Percentiles rank a stretch among this genome's conserved stretches.
These are phyloP conservation scores for Scolanthus callimorphus DNA, from an alignment of 92 coral and sea anemone species.

Conservation along the genomic window DNA sequence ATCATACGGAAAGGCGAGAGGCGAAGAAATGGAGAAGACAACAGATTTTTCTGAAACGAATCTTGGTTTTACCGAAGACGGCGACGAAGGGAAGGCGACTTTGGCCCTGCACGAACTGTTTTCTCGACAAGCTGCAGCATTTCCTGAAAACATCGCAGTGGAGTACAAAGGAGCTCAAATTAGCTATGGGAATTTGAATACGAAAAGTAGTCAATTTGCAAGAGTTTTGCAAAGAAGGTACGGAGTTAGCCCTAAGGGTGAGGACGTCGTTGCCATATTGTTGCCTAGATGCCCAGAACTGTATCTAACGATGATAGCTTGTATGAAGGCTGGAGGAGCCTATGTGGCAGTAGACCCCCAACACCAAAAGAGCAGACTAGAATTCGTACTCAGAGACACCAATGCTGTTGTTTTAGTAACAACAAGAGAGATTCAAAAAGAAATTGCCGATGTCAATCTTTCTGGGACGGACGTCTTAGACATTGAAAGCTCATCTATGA, in stretches of 20 bases:
- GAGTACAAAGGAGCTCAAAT: background rate
- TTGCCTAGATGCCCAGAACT: background rate
- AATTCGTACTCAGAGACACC: constrained; percentile 6
- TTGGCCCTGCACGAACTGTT: background rate
- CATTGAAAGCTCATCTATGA: background rate
- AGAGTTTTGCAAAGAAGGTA: background rate
- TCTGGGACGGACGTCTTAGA: background rate
- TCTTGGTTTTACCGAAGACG: constrained; percentile 3
- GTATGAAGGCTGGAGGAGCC: background rate
- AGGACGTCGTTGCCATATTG: constrained; percentile 1
- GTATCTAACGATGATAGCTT: background rate
- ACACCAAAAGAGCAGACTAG: constrained; percentile 12
- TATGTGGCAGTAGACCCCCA: constrained; percentile 12
- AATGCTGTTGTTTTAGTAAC: constrained; percentile 9
- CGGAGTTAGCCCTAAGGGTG: background rate
- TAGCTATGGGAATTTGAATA: background rate
- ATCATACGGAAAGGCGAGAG: too few species aligned
- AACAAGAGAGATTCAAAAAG: background rate
- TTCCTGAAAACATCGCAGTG: background rate
- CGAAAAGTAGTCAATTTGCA: background rate
- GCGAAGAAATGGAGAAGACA: too few species aligned
- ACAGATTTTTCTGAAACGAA: too few species aligned
- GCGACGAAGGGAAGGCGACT: background rate
- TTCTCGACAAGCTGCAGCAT: background rate
- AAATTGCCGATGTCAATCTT: background rate